Base-by-base conservation (phyloP, 2,888 invertebrate species). In the Hydroisotoma schaefferi region DNA sequence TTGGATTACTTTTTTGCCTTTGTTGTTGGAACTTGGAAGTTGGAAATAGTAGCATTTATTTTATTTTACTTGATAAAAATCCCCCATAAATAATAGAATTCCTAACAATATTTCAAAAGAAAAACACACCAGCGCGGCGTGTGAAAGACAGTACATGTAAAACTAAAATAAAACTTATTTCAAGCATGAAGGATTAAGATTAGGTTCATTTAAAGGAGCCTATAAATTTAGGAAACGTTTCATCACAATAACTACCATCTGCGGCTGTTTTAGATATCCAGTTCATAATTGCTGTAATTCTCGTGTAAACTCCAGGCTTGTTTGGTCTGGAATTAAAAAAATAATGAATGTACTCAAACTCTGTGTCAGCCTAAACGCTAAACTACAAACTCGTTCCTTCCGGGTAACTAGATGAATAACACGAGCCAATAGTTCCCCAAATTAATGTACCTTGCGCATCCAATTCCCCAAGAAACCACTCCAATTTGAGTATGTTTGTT, bases 261-360 rank as follows among this genome's bases (percentile, higher is more conserved):
- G 55, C 52, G 15, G 69, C 58, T 55, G 69, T 68, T 18, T 53
- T 55, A 1, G 55, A 40, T 23, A 71, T 71, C 71, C 71, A 71
- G 20, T 57, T 59, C 1, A 65, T n/a, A 20, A 71, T 57, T 40
- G 67, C 71, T 69, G 59, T 67, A 1, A 67, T 49, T 46, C 72
- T 52, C 0, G 72, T 53, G 48, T 69, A 72, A 20, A 72, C 70
- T 2, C 72, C 72, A 22, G 72, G 72, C 22, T 70, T 69, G 4
- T 57, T 51, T 1, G 59, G 59, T 37, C 60, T 43, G 25, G 37
- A 53, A 29, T 40, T 27, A 23, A 47, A 12, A 10, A n/a, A 47
- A n/a, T 43, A 43, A 18, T 15, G 20, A 18, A 8, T n/a, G 8
- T 43, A 43, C 6, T n/a, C 12, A n/a, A n/a, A n/a, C n/a, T n/a